A percentile compares a stretch with the other conserved stretches of the same genome.
Evolutionary conservation across 1,140 invertebrate genomes (phyloP).

Genomic region (Heterodera carotae): DNA sequence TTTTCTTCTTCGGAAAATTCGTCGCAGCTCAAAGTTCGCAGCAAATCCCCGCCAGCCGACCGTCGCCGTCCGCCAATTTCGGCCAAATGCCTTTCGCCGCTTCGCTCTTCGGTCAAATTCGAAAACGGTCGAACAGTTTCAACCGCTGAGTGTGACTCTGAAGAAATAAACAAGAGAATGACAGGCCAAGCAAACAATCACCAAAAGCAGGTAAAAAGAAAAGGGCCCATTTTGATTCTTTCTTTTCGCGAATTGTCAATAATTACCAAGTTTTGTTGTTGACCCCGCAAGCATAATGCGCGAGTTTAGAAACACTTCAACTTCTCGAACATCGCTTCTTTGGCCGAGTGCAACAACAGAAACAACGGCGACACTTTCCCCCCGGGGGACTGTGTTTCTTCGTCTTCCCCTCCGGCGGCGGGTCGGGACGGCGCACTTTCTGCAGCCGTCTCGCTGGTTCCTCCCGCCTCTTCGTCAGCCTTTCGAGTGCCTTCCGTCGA

Average conservation of each 20-base stretch:
- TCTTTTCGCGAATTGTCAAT: neutral
- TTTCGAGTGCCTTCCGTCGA: neutral
- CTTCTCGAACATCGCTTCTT: constrained; percentile 29
- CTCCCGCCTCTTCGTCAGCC: neutral
- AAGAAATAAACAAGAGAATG: neutral
- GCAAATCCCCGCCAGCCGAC: neutral
- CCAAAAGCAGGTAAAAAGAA: neutral
- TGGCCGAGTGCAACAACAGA: neutral
- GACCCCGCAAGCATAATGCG: neutral
- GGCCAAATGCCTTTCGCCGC: too few relatives aligned
- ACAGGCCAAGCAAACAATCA: neutral
- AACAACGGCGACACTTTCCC: neutral
- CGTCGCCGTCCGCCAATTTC: neutral
- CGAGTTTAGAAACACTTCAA: constrained; percentile 13
- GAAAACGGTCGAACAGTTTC: neutral
- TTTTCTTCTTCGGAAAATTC: neutral
- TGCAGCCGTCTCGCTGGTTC: neutral
- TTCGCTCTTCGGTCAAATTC: neutral
- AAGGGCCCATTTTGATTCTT: neutral
- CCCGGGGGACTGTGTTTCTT: neutral
- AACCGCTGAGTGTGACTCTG: neutral
- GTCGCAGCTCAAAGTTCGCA: neutral
- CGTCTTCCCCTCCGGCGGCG: neutral
- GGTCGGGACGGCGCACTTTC: neutral
- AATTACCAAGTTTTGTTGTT: neutral